A percentile compares a stretch with the other conserved stretches of the same genome.
phyloP scores from a whole-genome alignment of 2,113 vertebrate genomes.

The Chunga burmeisteri region DNA sequence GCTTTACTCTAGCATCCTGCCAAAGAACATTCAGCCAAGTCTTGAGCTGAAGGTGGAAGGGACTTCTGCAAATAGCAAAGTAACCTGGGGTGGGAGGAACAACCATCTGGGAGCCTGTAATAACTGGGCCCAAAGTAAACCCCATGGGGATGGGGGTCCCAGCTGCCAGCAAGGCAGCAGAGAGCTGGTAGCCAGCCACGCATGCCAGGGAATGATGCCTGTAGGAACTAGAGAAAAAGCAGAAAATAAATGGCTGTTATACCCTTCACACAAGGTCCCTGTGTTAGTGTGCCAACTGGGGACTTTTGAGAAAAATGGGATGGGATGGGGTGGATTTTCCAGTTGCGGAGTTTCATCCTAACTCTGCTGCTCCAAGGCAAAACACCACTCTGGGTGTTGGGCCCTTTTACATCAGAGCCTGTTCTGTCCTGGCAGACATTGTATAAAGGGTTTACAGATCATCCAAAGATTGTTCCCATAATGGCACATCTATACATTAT shows the following conservation, averaged over 20 bases:
- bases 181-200: not conserved
- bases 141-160: not conserved
- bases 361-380: not conserved
- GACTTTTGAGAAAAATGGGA: not conserved
- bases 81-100: not conserved
- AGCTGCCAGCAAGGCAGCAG: not conserved
- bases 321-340: not conserved
- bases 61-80: not conserved
- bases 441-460: not conserved
- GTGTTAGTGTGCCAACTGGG: rapidly evolving
- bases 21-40: not conserved
- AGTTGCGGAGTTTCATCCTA: not conserved
- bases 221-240: not conserved
- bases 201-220: not conserved
- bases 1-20: not conserved
- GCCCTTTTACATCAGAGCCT: not conserved
- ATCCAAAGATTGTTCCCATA: not conserved
- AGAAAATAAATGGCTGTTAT: not conserved
- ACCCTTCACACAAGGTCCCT: not conserved
- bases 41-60: not conserved
- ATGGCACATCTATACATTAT: not conserved
- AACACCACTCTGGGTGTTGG: not conserved
- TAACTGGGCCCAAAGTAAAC: not conserved
- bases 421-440: not conserved
- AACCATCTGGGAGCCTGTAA: not conserved